Evolutionary conservation across 2,113 vertebrate genomes (phyloP), one percentile per base, ranked within the genome.

Genomic region (Pholis gunnellus): DNA sequence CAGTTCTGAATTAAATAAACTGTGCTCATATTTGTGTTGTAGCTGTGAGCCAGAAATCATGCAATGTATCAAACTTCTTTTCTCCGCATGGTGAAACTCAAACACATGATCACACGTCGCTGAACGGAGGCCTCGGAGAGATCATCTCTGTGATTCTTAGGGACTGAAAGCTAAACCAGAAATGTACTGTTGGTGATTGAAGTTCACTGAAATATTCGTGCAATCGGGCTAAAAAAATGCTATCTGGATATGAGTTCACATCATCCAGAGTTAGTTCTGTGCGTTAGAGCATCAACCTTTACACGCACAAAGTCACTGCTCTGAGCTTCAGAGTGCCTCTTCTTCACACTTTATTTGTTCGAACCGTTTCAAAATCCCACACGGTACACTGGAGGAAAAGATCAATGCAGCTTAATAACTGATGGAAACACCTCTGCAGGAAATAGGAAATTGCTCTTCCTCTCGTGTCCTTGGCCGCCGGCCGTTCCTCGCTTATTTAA

Each of bases 401-500:
- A 89, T 89, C 82, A 66, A 83, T 89, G 87, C 71, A 18, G 67
- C 71, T 72, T 83, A 77, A 77, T 63, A 83, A 76, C 54, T 42
- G 72, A 69, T 69, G 81, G 79, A 84, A 87, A 83, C 78, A 46
- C 38, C 17, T 75, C 46, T 14, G 83, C 76, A 83, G 76, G 76
- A 89, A 83, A 75, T 14, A 72, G 87, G 80, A 87, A 86, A 85
- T 83, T 84, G 82, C 54, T 88, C 84, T 83, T 83, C 84, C 83
- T 84, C 75, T 52, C 1, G 59, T 75, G 83, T 89, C 84, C 91
- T 92, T 86, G 84, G 76, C 88, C 34, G 46, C 77, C 52, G 86
- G 83, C 75, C 77, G 42, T 81, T 90, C 79, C 61, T 50, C 5
- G 63, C 73, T 84, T 68, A 29, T 83, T 84, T 69, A 88, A 83